Percentiles rank a stretch among this genome's conserved stretches.
phyloP scores from a whole-genome alignment of 1,140 invertebrate genomes.

The Lithobius niger region DNA sequence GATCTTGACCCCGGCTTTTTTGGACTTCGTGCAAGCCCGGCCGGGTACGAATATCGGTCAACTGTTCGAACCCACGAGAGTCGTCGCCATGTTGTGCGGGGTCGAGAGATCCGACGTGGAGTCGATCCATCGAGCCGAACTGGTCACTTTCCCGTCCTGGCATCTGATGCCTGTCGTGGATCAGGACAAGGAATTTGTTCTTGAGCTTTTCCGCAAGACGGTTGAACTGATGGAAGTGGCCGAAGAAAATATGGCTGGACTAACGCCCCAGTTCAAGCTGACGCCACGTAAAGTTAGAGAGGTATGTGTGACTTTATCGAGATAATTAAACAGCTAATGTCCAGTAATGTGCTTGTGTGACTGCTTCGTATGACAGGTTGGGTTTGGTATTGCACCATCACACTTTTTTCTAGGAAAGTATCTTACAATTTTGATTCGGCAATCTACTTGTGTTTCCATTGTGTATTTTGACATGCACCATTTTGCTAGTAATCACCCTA shows the following conservation, averaged over 20 bases:
- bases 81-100: constrained; percentile 61
- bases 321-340: too few species aligned
- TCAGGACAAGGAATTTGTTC: constrained; percentile 64
- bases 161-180: constrained; percentile 57
- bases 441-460: too few species aligned
- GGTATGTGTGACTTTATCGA: constrained; percentile 37
- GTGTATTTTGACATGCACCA: too few species aligned
- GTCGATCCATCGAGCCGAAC: constrained; percentile 38
- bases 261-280: constrained; percentile 54
- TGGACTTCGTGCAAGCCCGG: constrained; percentile 44
- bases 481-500: too few species aligned
- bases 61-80: constrained; percentile 51
- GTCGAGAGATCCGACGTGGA: constrained; percentile 46
- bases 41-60: constrained; percentile 42
- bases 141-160: constrained; percentile 59
- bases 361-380: too few species aligned
- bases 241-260: constrained; percentile 40
- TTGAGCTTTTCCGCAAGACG: constrained; percentile 58
- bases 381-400: too few species aligned
- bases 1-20: constrained; percentile 56
- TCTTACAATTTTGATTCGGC: too few species aligned
- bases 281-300: constrained; percentile 66
- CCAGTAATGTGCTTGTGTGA: too few species aligned
- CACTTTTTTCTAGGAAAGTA: too few species aligned
- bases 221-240: constrained; percentile 49